Conservation (phyloP, 2,888 invertebrate genomes). For the Nymphalis polychloros region DNA sequence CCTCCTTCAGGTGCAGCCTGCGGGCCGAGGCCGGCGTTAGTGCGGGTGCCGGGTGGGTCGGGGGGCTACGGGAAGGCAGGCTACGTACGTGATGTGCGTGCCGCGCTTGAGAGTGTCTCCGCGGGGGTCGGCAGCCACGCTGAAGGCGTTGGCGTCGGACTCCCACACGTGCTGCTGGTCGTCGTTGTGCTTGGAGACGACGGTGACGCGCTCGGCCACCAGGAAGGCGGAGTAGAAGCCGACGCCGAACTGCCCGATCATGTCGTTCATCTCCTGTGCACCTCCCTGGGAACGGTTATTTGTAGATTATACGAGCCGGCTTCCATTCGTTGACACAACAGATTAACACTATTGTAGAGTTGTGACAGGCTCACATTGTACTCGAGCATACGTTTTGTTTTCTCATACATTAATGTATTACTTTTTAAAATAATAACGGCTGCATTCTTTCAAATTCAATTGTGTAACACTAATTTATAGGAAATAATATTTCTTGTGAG, state of each 20-base stretch:
- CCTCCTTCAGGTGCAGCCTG: conserved; percentile 96
- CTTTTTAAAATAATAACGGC: too few relatives aligned
- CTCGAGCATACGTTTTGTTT: too few relatives aligned
- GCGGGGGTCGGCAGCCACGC: conserved; percentile 95
- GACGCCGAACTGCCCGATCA: conserved; percentile 99
- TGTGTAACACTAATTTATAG: too few relatives aligned
- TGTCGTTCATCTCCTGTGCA: conserved; percentile 92
- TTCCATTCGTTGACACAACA: too few relatives aligned
- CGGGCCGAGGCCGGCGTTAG: conserved; percentile 15
- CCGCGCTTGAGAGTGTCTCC: conserved; percentile 95
- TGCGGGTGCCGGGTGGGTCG: too few relatives aligned
- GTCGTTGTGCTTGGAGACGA: conserved; percentile 96
- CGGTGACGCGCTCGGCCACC: conserved; percentile 97
- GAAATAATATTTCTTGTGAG: too few relatives aligned
- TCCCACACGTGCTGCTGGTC: conserved; percentile 99
- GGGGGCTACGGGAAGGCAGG: not conserved
- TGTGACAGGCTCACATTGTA: too few relatives aligned
- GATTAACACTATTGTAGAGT: too few relatives aligned
- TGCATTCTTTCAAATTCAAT: too few relatives aligned
- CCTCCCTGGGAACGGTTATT: conserved; percentile 2
- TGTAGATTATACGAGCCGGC: not conserved
- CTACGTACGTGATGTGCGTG: conserved; percentile 88
- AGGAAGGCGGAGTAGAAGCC: conserved; percentile 99
- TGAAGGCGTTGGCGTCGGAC: conserved; percentile 95
- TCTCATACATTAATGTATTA: too few relatives aligned